Percentiles rank a stretch among this genome's conserved stretches.
These are phyloP conservation scores for Drosophila lini DNA, from an alignment of 1,140 invertebrate genomes.

Conservation along the genomic window DNA sequence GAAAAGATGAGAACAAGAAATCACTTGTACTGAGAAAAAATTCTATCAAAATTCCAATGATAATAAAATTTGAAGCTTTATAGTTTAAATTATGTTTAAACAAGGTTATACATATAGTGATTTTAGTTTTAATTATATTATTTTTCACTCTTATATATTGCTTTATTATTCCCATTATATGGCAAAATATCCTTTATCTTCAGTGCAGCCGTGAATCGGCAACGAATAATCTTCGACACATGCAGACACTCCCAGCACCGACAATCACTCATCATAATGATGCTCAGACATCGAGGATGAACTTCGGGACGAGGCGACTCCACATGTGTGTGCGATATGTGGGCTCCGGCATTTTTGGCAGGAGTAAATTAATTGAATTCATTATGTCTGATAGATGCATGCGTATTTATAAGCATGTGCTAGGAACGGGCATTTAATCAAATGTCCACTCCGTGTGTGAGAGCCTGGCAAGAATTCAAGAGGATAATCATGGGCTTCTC, in stretches of 20 bases:
- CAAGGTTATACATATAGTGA: no score
- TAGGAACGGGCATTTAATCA: constrained; percentile 66
- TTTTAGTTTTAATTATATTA: neutral
- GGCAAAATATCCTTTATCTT: neutral
- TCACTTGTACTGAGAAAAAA: neutral
- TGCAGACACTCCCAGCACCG: constrained; percentile 50
- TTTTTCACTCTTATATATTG: neutral
- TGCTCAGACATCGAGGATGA: constrained; percentile 59
- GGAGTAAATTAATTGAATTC: constrained; percentile 80
- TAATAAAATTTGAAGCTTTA: no score
- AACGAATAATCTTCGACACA: constrained; percentile 45
- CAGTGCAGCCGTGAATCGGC: neutral
- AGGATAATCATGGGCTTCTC: constrained; percentile 17
- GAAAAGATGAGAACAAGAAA: constrained; percentile 17
- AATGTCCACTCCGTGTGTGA: constrained; percentile 22
- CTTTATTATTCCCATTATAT: neutral
- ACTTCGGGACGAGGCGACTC: constrained; percentile 8
- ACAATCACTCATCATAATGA: constrained; percentile 81
- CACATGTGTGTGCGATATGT: constrained; percentile 7
- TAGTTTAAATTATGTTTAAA: no score
- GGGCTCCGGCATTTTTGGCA: constrained; percentile 41
- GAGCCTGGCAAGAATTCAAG: constrained; percentile 7
- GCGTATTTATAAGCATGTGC: constrained; percentile 52
- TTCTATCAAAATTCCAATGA: neutral
- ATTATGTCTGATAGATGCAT: constrained; percentile 71